A percentile compares a stretch with the other conserved stretches of the same genome.
phyloP scores from a whole-genome alignment of 2,113 vertebrate species.

The Ibidorhyncha struthersii region DNA sequence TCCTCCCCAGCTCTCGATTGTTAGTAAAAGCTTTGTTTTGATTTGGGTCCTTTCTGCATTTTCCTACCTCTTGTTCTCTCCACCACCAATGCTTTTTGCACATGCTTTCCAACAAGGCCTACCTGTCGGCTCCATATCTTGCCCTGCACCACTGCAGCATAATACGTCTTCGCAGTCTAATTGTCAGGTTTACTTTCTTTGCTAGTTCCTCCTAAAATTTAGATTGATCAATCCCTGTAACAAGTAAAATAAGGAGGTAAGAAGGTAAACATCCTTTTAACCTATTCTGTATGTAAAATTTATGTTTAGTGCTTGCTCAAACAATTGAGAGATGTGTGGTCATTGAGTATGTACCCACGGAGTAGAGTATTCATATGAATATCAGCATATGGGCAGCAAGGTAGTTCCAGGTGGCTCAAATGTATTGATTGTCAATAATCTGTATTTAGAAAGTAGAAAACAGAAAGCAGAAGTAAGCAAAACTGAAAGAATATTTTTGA shows the following conservation, averaged over 20 bases:
- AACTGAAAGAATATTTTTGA: background rate
- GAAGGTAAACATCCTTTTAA: background rate
- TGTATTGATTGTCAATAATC: background rate
- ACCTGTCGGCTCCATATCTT: background rate
- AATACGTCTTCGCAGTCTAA: background rate
- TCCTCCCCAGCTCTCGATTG: background rate
- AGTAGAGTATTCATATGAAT: background rate
- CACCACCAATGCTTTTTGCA: background rate
- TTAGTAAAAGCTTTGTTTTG: background rate
- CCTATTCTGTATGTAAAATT: background rate
- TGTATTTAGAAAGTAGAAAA: background rate
- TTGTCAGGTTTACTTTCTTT: background rate
- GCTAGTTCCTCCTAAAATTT: background rate
- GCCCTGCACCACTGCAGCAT: background rate
- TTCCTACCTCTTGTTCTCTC: background rate
- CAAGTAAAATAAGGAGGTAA: background rate
- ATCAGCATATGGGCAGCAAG: background rate
- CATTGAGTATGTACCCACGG: background rate
- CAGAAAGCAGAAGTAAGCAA: background rate
- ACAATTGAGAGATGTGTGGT: background rate
- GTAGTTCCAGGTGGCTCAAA: background rate
- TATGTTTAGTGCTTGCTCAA: background rate
- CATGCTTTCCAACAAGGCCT: background rate
- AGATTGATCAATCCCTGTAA: background rate
- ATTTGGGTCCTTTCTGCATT: background rate